Evolutionary conservation across 1,140 invertebrate species (phyloP).

Genomic region (Zaprionus taronus): DNA sequence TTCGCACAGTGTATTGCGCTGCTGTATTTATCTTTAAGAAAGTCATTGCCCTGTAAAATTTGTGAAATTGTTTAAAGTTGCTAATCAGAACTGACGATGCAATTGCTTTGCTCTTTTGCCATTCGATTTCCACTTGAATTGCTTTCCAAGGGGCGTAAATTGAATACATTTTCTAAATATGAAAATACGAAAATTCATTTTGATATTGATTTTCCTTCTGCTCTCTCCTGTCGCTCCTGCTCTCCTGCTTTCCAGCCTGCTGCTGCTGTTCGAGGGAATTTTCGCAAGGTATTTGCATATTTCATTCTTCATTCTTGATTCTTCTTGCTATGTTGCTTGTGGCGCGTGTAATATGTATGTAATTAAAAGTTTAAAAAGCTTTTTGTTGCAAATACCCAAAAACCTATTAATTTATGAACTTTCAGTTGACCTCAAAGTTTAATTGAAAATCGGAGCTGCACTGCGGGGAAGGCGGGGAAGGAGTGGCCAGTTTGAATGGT

Average conservation of each 20-base stretch:
- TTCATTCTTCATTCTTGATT: constrained; percentile 4
- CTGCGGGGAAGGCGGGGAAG: neutral
- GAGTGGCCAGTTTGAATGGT: no score
- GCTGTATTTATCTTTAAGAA: neutral
- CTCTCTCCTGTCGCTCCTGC: neutral
- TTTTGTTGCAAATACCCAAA: constrained; percentile 3
- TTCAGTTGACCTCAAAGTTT: neutral
- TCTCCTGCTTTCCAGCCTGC: neutral
- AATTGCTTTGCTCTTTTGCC: neutral
- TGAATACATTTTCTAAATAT: neutral
- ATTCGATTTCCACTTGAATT: neutral
- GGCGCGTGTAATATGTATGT: constrained; percentile 8
- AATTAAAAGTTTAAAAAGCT: constrained; percentile 10
- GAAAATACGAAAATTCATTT: constrained; percentile 4
- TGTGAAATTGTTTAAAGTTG: neutral
- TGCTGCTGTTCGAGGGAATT: constrained; percentile 2
- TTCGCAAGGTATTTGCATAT: constrained; percentile 3
- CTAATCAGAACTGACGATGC: neutral
- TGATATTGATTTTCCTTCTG: constrained; percentile 1
- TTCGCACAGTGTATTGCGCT: neutral
- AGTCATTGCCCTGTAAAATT: neutral
- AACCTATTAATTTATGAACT: constrained; percentile 13
- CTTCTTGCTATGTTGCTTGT: neutral
- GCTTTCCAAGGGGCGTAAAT: neutral
- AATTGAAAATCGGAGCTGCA: neutral